Conservation (phyloP, 2,113 vertebrate genomes). For the Engraulis encrasicolus region DNA sequence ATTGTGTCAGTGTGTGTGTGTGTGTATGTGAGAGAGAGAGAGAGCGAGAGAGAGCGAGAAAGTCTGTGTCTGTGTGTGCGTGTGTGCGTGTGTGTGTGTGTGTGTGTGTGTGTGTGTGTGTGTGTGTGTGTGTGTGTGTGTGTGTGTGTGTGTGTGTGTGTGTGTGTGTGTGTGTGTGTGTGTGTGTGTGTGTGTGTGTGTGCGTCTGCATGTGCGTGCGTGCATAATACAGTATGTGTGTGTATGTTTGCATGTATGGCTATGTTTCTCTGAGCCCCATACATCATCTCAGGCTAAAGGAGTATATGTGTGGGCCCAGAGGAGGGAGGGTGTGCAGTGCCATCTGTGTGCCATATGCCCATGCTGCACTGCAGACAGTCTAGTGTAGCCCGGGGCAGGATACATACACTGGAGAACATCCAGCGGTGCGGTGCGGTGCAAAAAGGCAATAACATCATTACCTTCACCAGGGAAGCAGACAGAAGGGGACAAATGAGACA, state of each 20-base stretch:
- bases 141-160: too few species aligned
- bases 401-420: slow-evolving; percentile 38
- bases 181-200: neutral
- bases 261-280: neutral
- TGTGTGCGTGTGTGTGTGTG: slow-evolving; percentile 25
- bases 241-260: neutral
- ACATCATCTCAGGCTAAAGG: slow-evolving; percentile 18
- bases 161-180: neutral
- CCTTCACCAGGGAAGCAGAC: too few species aligned
- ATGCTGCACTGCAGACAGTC: slow-evolving; percentile 24
- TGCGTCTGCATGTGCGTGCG: too few species aligned
- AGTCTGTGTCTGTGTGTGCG: neutral
- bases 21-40: slow-evolving; percentile 26
- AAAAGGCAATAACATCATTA: slow-evolving; percentile 18
- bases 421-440: too few species aligned
- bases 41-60: neutral
- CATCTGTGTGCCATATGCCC: slow-evolving; percentile 46
- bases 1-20: slow-evolving; percentile 26
- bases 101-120: slow-evolving; percentile 1
- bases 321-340: too few species aligned
- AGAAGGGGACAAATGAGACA: too few species aligned
- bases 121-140: neutral
- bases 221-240: too few species aligned
- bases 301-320: neutral
- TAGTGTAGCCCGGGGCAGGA: slow-evolving; percentile 11